Conservation (phyloP, 1,140 invertebrate species). For the Bombus waltoni region DNA sequence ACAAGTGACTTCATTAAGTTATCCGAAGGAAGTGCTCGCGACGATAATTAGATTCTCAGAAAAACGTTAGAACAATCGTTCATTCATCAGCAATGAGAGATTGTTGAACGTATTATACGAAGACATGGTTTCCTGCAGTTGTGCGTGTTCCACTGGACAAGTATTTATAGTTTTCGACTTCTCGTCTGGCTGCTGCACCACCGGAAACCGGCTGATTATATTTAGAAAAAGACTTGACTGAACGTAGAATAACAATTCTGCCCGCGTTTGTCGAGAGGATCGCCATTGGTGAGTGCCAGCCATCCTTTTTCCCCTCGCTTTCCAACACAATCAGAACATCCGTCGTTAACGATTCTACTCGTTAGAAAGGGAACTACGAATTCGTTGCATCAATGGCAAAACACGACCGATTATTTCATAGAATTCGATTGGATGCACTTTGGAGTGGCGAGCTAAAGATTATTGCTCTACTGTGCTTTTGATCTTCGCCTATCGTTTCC, state of each 20-base stretch:
- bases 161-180: constrained; percentile 65
- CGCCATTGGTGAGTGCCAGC: constrained; percentile 29
- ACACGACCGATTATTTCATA: neutral
- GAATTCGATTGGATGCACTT: neutral
- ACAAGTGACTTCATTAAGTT: neutral
- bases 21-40: neutral
- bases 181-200: constrained; percentile 41
- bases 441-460: neutral
- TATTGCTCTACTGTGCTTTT: neutral
- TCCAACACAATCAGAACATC: neutral
- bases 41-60: neutral
- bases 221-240: constrained; percentile 67
- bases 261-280: constrained; percentile 24
- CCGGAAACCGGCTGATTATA: constrained; percentile 69
- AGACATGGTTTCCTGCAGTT: constrained; percentile 41
- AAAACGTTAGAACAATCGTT: constrained; percentile 19
- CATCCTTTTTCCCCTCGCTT: neutral
- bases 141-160: constrained; percentile 44
- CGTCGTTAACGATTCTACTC: constrained; percentile 7
- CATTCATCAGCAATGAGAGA: constrained; percentile 15
- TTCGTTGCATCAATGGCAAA: neutral
- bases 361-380: constrained; percentile 28
- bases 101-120: constrained; percentile 39
- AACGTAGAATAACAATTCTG: constrained; percentile 59
- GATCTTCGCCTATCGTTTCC: neutral